Conservation (phyloP, 2,888 invertebrate species). For the Xylota sylvarum region DNA sequence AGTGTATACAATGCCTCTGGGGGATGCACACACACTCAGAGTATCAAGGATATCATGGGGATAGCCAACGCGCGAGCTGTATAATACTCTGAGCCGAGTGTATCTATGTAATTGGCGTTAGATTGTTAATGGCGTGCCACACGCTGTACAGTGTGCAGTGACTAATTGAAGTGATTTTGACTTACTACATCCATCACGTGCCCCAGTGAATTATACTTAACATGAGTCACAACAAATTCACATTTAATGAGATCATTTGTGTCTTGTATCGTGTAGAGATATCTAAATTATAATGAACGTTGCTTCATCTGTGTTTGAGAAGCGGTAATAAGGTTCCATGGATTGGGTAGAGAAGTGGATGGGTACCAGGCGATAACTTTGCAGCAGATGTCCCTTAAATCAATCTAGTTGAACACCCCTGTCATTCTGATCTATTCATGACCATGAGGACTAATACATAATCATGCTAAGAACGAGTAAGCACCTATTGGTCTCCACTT, state of each 20-base stretch:
- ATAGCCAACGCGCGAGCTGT: conserved; percentile 1
- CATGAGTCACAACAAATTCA: conserved; percentile 23
- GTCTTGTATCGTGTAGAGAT: not conserved
- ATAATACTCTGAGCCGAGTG: too few species aligned
- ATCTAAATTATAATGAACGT: not conserved
- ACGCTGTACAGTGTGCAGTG: conserved; percentile 16
- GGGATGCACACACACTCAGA: conserved; percentile 43
- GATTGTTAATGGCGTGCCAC: conserved; percentile 58
- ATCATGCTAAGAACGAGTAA: too few species aligned
- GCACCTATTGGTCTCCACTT: too few species aligned
- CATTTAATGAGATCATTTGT: conserved; percentile 35
- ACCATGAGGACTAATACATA: too few species aligned
- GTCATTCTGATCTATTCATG: too few species aligned
- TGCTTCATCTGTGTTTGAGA: too few species aligned
- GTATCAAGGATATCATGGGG: conserved; percentile 52
- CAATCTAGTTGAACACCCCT: too few species aligned
- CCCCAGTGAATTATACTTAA: conserved; percentile 10
- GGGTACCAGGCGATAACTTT: too few species aligned
- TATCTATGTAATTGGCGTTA: conserved; percentile 43
- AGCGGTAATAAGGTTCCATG: too few species aligned
- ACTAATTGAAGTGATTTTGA: conserved; percentile 65
- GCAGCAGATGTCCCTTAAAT: too few species aligned
- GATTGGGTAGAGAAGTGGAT: too few species aligned
- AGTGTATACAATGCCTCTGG: conserved; percentile 26
- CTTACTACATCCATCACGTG: conserved; percentile 23